phyloP scores from a whole-genome alignment of 2,113 vertebrate genomes.

The Osmerus mordax region DNA sequence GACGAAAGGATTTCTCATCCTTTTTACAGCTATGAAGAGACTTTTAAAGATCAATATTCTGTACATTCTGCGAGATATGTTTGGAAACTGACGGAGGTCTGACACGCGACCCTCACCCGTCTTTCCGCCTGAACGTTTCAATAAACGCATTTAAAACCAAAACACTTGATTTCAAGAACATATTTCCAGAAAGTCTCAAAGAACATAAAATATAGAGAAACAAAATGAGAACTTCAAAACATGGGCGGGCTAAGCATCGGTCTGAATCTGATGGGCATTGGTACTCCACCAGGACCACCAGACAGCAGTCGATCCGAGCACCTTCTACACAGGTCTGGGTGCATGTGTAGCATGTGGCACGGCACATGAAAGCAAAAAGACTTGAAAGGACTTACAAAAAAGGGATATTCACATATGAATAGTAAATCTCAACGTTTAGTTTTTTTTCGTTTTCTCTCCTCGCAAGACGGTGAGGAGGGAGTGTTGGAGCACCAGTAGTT shows the following conservation, averaged over 20 bases:
- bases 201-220: not conserved
- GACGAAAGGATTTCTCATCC: constrained; percentile 17
- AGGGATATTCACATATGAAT: constrained; percentile 20
- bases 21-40: constrained; percentile 50
- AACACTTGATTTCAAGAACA: constrained; percentile 20
- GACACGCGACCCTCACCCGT: constrained; percentile 9
- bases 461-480: constrained; percentile 41
- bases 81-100: constrained; percentile 45
- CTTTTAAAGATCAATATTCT: constrained; percentile 37
- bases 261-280: constrained; percentile 1
- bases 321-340: constrained; percentile 24
- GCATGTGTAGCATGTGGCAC: constrained; percentile 49
- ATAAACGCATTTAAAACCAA: constrained; percentile 25
- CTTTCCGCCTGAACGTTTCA: not conserved
- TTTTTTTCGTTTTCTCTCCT: constrained; percentile 19
- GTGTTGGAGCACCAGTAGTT: constrained; percentile 52
- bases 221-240: not conserved
- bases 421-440: constrained; percentile 34
- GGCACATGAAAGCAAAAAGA: constrained; percentile 39
- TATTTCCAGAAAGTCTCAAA: constrained; percentile 31
- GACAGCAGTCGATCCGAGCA: not conserved
- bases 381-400: constrained; percentile 20
- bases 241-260: constrained; percentile 6
- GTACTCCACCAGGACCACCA: not conserved
- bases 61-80: constrained; percentile 62